Evolutionary conservation across 2,888 invertebrate species (phyloP).

Genomic region (Lapara coniferarum): DNA sequence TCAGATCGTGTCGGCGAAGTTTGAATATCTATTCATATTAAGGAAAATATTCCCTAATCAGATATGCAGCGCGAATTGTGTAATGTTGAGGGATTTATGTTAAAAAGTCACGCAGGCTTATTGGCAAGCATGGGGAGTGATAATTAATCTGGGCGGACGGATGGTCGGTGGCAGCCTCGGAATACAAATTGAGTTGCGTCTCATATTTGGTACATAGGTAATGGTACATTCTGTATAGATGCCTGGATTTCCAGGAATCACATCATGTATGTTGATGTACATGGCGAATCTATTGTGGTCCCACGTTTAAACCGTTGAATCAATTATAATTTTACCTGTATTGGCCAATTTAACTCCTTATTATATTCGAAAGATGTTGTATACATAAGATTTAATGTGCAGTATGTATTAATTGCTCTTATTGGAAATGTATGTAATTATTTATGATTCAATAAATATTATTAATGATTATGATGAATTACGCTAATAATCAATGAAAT

Average conservation of each 20-base stretch:
- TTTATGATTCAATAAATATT: no score
- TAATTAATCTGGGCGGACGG: constrained; percentile 82
- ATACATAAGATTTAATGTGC: no score
- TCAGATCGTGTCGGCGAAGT: constrained; percentile 44
- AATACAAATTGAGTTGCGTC: constrained; percentile 72
- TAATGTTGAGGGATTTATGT: constrained; percentile 60
- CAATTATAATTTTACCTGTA: no score
- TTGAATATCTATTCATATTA: constrained; percentile 23
- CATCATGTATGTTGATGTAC: no score
- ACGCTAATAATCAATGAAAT: no score
- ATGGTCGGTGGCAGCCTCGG: constrained; percentile 61
- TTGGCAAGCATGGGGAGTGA: constrained; percentile 79
- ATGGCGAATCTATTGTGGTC: no score
- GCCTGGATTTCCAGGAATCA: background rate
- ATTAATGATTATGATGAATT: no score
- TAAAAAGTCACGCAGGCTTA: constrained; percentile 70
- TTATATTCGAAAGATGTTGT: no score
- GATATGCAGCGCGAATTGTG: constrained; percentile 34
- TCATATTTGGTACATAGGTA: background rate
- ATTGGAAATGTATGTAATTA: no score
- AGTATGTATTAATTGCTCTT: no score
- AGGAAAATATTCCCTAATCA: constrained; percentile 14
- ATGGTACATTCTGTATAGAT: background rate
- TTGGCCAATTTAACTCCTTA: no score
- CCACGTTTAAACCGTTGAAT: no score